Conservation (phyloP, 2,888 invertebrate genomes). For the Uropetala carovei region DNA sequence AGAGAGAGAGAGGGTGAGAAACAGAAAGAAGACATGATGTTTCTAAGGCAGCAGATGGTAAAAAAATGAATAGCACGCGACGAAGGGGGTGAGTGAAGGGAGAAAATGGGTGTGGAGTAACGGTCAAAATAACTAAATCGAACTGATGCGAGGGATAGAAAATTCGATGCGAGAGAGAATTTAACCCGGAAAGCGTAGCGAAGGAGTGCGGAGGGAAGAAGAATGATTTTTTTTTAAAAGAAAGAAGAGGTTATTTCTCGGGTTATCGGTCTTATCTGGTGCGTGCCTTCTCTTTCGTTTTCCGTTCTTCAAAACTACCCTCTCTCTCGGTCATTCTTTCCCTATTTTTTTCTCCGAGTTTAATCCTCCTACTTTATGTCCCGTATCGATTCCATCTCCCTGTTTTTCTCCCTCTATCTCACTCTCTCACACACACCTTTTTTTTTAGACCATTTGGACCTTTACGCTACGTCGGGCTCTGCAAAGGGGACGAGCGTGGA, state of each 20-base stretch:
- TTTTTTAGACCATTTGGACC: constrained; percentile 13
- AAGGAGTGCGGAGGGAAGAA: no score
- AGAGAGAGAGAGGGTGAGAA: no score
- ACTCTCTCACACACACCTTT: neutral
- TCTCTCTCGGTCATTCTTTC: no score
- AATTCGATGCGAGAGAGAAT: neutral
- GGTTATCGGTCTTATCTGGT: neutral
- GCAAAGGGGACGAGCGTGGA: neutral
- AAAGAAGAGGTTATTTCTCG: neutral
- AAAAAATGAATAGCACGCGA: neutral
- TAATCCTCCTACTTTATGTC: constrained; percentile 27
- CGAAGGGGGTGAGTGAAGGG: neutral
- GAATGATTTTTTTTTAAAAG: no score
- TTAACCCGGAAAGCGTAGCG: no score
- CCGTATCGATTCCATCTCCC: neutral
- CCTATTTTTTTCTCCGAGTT: neutral
- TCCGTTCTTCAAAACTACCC: neutral
- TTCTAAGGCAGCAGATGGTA: neutral
- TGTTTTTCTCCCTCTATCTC: neutral
- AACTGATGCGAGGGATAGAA: neutral
- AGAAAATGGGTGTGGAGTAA: neutral
- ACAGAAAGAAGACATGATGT: no score
- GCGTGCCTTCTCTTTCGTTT: neutral
- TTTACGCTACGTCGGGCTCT: neutral
- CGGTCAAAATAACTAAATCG: neutral